Evolutionary conservation across 2,888 invertebrate genomes (phyloP).

Genomic region (Caenorhabditis panamensis): DNA sequence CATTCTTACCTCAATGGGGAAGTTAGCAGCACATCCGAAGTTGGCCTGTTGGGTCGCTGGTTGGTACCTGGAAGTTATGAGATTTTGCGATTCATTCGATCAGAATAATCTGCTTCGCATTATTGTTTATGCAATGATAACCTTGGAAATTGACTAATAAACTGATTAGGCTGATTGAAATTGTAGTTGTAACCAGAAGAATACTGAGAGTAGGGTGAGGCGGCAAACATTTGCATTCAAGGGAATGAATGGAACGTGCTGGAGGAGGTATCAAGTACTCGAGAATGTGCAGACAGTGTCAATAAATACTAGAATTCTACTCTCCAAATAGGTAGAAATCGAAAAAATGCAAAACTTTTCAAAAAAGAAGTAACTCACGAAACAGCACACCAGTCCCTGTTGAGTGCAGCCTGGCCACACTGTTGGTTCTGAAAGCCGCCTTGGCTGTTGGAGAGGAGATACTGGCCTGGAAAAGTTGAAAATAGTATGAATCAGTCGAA

Average conservation of each 20-base stretch:
- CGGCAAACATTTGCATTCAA: slow-evolving; percentile 34
- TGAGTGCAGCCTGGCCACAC: slow-evolving; percentile 45
- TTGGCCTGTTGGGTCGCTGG: slow-evolving; percentile 61
- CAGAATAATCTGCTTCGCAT: too few species aligned
- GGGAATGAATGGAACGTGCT: slow-evolving; percentile 14
- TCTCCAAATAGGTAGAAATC: too few species aligned
- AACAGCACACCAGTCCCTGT: slow-evolving; percentile 62
- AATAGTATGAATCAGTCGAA: too few species aligned
- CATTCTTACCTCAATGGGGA: slow-evolving; percentile 40
- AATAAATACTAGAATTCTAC: slow-evolving; percentile 3
- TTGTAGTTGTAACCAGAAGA: not conserved
- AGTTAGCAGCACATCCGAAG: slow-evolving; percentile 62
- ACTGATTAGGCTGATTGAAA: slow-evolving; percentile 7
- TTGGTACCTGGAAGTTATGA: slow-evolving; percentile 47
- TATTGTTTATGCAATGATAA: not conserved
- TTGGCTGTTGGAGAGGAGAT: slow-evolving; percentile 23
- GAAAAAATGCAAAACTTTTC: too few species aligned
- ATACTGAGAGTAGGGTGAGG: slow-evolving; percentile 15
- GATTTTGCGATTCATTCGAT: too few species aligned
- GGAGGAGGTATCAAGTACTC: slow-evolving; percentile 18
- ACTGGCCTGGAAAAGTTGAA: slow-evolving; percentile 24
- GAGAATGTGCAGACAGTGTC: slow-evolving; percentile 12
- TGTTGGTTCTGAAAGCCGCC: slow-evolving; percentile 60
- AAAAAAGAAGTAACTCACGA: slow-evolving; percentile 59
- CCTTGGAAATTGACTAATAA: slow-evolving; percentile 33